A percentile compares a stretch with the other conserved stretches of the same genome.
Conservation (phyloP, 2,113 vertebrate genomes). For the Felis chaus region DNA sequence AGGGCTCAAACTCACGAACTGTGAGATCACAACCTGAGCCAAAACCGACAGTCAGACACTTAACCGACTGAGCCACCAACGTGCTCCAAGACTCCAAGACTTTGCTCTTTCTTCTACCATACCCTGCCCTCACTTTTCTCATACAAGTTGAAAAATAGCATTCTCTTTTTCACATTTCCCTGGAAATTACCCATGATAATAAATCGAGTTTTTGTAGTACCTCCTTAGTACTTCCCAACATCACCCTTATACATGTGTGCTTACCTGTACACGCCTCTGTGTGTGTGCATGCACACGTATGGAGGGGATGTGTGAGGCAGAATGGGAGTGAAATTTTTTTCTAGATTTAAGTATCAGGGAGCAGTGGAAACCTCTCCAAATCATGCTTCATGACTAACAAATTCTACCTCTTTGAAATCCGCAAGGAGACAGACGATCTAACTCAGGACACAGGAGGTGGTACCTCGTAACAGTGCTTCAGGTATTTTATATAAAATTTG, state of each 20-base stretch:
- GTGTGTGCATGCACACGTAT: fast-evolving
- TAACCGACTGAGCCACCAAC: too few species aligned
- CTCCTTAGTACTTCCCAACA: not conserved
- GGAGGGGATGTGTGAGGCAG: fast-evolving
- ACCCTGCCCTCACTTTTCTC: not conserved
- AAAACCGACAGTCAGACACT: too few species aligned
- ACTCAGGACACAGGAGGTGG: too few species aligned
- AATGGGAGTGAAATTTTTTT: not conserved
- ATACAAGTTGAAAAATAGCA: not conserved
- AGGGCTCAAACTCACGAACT: too few species aligned
- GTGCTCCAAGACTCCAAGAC: not conserved
- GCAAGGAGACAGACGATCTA: fast-evolving
- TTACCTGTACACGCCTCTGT: fast-evolving
- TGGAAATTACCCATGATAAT: not conserved
- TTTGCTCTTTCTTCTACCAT: not conserved
- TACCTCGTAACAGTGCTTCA: not conserved
- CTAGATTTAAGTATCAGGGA: not conserved
- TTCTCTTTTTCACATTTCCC: not conserved
- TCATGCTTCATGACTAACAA: not conserved
- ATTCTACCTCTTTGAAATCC: not conserved
- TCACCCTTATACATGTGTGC: not conserved
- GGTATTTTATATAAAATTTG: fast-evolving
- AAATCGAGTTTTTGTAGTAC: not conserved
- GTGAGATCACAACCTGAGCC: too few species aligned
- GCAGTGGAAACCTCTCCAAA: not conserved